Evolutionary conservation across 2,113 vertebrate species (phyloP).

Genomic region (Cyanoliseus patagonus): DNA sequence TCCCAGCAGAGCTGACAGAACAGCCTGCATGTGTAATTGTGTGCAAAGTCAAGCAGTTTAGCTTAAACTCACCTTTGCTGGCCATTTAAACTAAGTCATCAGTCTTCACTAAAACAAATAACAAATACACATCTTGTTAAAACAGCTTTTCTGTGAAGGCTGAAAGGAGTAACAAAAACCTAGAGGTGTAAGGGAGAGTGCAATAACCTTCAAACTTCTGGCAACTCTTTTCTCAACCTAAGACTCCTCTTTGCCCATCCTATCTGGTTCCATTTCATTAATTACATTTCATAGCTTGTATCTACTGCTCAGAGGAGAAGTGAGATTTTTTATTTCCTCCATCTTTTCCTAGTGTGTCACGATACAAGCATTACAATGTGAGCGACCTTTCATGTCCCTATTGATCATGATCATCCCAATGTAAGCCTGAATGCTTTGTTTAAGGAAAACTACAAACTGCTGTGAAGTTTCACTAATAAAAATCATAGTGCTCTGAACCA

Average conservation of each 20-base stretch:
- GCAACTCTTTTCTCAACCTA: neutral
- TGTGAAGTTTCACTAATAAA: neutral
- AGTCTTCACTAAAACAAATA: neutral
- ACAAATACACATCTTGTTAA: neutral
- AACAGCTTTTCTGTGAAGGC: neutral
- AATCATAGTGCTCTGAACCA: neutral
- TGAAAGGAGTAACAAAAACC: neutral
- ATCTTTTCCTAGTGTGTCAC: neutral
- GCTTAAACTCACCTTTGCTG: neutral
- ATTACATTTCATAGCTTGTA: neutral
- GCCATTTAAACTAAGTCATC: neutral
- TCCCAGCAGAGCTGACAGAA: neutral
- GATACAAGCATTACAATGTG: rapidly evolving
- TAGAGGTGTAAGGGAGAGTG: neutral
- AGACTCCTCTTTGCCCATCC: neutral
- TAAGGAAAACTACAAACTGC: neutral
- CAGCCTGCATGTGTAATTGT: neutral
- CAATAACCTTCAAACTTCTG: neutral
- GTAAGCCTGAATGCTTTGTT: neutral
- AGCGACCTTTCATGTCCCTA: rapidly evolving
- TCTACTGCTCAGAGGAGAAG: neutral
- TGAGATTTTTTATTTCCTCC: neutral
- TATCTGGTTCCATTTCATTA: neutral
- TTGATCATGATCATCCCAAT: neutral
- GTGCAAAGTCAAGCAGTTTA: neutral